These are phyloP conservation scores for Idaea aversata DNA, from an alignment of 2,888 invertebrate species.

Conservation along the genomic window DNA sequence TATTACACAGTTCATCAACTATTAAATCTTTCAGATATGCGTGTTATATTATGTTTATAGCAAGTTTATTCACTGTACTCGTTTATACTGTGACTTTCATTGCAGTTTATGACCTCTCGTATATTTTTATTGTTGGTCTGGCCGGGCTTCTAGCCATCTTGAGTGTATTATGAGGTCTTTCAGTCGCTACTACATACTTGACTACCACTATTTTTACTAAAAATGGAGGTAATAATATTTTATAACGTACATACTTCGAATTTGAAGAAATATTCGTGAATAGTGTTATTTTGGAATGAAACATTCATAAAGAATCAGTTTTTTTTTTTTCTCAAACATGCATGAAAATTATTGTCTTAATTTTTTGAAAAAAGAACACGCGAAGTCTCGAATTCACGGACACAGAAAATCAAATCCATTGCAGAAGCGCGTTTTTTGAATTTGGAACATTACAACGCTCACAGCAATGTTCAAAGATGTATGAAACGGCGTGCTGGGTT, in stretches of 20 bases:
- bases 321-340: too few relatives aligned
- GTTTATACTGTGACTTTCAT: background rate
- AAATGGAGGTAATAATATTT: background rate
- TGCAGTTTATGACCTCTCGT: slow-evolving; percentile 3
- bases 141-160: background rate
- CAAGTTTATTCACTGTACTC: background rate
- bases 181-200: background rate
- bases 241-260: background rate
- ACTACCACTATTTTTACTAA: background rate
- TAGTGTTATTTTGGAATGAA: background rate
- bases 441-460: too few relatives aligned
- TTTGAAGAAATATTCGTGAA: background rate
- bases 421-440: too few relatives aligned
- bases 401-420: too few relatives aligned
- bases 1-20: background rate
- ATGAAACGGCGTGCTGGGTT: too few relatives aligned
- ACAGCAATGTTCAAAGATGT: too few relatives aligned
- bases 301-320: too few relatives aligned
- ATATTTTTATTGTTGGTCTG: slow-evolving; percentile 4
- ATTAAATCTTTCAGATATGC: background rate
- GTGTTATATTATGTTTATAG: background rate
- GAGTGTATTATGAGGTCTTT: background rate
- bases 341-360: too few relatives aligned
- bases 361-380: too few relatives aligned
- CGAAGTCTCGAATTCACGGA: too few relatives aligned